Percentiles rank a stretch among this genome's conserved stretches.
These are phyloP conservation scores for Xenus cinereus DNA, from an alignment of 2,113 vertebrate species.

Conservation along the genomic window DNA sequence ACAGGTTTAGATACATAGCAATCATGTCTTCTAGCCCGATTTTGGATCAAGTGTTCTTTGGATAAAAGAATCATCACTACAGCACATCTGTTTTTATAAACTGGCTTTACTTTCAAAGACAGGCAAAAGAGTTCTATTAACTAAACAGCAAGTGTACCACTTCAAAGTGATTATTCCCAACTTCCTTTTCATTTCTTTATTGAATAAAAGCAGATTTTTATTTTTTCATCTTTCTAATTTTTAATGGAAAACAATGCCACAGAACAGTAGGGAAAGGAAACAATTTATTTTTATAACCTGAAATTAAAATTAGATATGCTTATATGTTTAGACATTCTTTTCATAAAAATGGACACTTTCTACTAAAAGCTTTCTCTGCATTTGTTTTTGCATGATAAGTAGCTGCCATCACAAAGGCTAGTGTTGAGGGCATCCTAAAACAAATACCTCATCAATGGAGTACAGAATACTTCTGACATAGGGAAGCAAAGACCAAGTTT, in stretches of 20 bases:
- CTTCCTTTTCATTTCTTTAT: slow-evolving; percentile 41
- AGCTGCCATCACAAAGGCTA: neutral
- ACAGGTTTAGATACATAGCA: neutral
- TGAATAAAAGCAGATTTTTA: slow-evolving; percentile 46
- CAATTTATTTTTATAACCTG: slow-evolving; percentile 57
- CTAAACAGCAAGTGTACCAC: slow-evolving; percentile 50
- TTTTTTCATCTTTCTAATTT: slow-evolving; percentile 58
- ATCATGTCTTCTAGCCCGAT: neutral
- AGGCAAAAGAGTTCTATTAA: slow-evolving; percentile 48
- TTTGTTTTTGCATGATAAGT: neutral
- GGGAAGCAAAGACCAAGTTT: neutral
- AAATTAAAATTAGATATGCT: slow-evolving; percentile 33
- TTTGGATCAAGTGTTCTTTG: slow-evolving; percentile 6
- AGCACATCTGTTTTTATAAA: slow-evolving; percentile 37
- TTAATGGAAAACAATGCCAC: slow-evolving; percentile 61
- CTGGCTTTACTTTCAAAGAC: slow-evolving; percentile 46
- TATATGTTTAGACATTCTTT: neutral
- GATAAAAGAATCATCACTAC: slow-evolving; percentile 10
- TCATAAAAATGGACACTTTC: neutral
- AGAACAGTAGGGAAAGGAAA: slow-evolving; percentile 39
- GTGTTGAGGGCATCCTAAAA: neutral
- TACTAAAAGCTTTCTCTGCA: neutral
- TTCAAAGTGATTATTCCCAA: slow-evolving; percentile 61
- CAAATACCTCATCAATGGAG: neutral
- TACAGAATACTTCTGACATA: neutral